Conservation (phyloP, 23 tunicate species). For the Trididemnum nubilum region DNA sequence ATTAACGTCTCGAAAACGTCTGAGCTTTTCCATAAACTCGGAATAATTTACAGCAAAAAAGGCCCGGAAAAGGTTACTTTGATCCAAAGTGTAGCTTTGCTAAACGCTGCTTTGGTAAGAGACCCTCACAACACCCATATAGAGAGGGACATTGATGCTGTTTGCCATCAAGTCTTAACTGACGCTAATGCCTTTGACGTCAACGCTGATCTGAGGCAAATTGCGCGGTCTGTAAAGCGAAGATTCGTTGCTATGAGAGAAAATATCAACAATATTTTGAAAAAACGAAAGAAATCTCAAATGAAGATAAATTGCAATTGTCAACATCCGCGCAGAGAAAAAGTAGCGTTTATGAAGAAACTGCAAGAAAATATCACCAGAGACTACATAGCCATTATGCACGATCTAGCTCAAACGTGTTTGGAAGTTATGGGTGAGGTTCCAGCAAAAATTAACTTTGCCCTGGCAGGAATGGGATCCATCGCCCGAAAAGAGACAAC, state of each 20-base stretch:
- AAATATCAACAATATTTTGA: not conserved
- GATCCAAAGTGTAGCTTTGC: constrained; percentile 30
- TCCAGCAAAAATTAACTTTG: constrained; percentile 21
- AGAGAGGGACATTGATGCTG: not conserved
- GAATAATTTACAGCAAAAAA: constrained; percentile 20
- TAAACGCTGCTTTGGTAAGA: constrained; percentile 28
- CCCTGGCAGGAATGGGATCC: constrained; percentile 56
- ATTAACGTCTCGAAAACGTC: not conserved
- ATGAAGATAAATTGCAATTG: not conserved
- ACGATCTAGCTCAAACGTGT: constrained; percentile 30
- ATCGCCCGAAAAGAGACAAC: constrained; percentile 51
- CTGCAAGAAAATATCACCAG: constrained; percentile 34
- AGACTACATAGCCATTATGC: constrained; percentile 34
- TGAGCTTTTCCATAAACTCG: constrained; percentile 21
- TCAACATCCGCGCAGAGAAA: not conserved
- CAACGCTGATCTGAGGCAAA: not conserved
- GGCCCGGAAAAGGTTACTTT: constrained; percentile 19
- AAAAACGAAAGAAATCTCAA: not conserved
- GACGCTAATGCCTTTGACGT: not conserved
- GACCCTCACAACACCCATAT: not conserved
- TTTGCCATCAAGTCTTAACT: not conserved
- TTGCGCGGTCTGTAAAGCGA: not conserved
- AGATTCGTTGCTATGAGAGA: not conserved
- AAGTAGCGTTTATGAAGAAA: not conserved
- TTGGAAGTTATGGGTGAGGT: constrained; percentile 40